Evolutionary conservation across 1,140 invertebrate species (phyloP).

Genomic region (Venturia canescens): DNA sequence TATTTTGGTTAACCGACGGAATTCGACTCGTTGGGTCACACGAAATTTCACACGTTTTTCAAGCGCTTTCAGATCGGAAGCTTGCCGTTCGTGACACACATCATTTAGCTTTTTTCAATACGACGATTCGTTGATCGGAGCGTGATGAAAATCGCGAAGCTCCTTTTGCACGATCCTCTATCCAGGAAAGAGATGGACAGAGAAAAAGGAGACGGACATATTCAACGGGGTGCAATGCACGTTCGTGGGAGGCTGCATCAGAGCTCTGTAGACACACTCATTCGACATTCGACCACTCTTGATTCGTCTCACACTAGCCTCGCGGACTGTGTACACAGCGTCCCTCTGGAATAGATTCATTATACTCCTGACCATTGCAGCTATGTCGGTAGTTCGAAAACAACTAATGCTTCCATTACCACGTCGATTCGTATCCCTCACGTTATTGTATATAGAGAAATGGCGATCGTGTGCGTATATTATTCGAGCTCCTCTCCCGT

Average conservation of each 20-base stretch:
- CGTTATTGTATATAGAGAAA: conserved; percentile 44
- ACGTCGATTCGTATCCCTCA: conserved; percentile 40
- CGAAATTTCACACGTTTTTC: no score
- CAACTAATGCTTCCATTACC: conserved; percentile 60
- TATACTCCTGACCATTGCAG: conserved; percentile 60
- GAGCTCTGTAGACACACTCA: conserved; percentile 27
- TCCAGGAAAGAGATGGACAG: not conserved
- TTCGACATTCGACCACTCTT: conserved; percentile 37
- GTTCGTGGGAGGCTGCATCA: conserved; percentile 50
- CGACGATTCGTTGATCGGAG: no score
- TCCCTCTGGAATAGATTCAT: conserved; percentile 66
- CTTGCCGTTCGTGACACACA: no score
- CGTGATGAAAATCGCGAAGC: no score
- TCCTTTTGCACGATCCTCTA: not conserved
- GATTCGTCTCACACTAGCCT: not conserved
- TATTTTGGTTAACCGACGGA: no score
- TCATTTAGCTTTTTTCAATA: no score
- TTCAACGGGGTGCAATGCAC: conserved; percentile 58
- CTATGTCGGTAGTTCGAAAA: conserved; percentile 63
- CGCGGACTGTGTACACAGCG: conserved; percentile 50
- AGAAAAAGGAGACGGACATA: conserved; percentile 47
- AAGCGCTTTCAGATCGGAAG: no score
- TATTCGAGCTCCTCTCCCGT: conserved; percentile 17
- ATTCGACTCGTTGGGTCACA: no score
- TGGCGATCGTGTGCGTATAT: conserved; percentile 33